A percentile compares a stretch with the other conserved stretches of the same genome.
Evolutionary conservation across 2,888 invertebrate genomes (phyloP).

Genomic region (Troides helena): DNA sequence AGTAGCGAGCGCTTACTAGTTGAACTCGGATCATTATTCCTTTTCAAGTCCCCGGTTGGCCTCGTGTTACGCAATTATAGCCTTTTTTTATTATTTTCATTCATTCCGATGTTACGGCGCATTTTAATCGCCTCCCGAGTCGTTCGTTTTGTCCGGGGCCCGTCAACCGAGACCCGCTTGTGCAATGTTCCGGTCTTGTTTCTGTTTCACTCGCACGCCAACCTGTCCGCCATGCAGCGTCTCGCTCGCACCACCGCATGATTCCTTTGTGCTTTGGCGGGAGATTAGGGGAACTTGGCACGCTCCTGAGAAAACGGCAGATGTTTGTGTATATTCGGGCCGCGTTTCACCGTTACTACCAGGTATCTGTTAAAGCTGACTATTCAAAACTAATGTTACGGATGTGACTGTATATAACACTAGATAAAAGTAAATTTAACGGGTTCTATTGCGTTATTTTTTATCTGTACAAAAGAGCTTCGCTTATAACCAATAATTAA

Average conservation of each 20-base stretch:
- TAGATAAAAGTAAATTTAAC: too few species aligned
- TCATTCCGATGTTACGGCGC: constrained; percentile 68
- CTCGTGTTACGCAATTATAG: constrained; percentile 67
- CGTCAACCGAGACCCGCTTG: constrained; percentile 75
- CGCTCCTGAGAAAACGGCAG: constrained; percentile 77
- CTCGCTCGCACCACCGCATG: constrained; percentile 55
- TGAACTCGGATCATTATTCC: constrained; percentile 26
- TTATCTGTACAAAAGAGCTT: too few species aligned
- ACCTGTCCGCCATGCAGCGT: constrained; percentile 35
- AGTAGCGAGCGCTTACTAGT: constrained; percentile 14
- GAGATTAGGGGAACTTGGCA: constrained; percentile 75
- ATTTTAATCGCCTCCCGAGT: constrained; percentile 70
- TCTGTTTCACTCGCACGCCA: constrained; percentile 42
- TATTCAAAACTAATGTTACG: constrained; percentile 34
- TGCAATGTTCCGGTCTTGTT: constrained; percentile 68
- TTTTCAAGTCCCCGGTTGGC: constrained; percentile 47
- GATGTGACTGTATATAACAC: too few species aligned
- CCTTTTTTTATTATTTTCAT: constrained; percentile 67
- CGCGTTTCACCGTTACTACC: constrained; percentile 56
- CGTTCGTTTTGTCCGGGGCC: constrained; percentile 75
- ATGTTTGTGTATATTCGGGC: constrained; percentile 61
- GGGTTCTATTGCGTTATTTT: too few species aligned
- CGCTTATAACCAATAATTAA: too few species aligned
- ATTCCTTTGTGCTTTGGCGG: constrained; percentile 64
- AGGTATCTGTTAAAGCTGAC: constrained; percentile 55